Percentiles rank a stretch among this genome's conserved stretches.
These are phyloP conservation scores for Bombus pascuorum DNA, from an alignment of 1,140 invertebrate species.

Conservation along the genomic window DNA sequence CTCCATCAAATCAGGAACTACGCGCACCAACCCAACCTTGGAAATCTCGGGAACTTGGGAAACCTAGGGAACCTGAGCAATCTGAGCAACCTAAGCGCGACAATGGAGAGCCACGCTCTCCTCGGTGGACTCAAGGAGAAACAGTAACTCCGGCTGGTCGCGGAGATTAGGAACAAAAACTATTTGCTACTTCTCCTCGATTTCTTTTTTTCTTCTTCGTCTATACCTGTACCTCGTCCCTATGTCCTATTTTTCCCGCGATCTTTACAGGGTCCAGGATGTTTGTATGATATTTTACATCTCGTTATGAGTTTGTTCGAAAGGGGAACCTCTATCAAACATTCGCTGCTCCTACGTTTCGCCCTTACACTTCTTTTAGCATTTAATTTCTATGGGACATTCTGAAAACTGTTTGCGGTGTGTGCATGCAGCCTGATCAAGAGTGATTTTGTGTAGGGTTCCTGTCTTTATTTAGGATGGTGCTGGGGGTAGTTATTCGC, in stretches of 20 bases:
- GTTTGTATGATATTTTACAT: too few species aligned
- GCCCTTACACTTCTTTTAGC: not conserved
- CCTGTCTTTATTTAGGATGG: not conserved
- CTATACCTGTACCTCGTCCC: not conserved
- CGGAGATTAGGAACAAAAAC: conserved; percentile 48
- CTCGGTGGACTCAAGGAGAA: conserved; percentile 80
- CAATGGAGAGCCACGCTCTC: conserved; percentile 79
- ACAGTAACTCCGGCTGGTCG: conserved; percentile 72
- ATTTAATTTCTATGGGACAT: not conserved
- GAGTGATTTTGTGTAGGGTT: not conserved
- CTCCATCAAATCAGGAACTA: conserved; percentile 98
- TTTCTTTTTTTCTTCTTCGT: conserved; percentile 48
- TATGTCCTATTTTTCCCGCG: not conserved
- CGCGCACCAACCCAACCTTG: conserved; percentile 92
- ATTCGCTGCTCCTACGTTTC: not conserved
- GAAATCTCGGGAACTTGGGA: conserved; percentile 79
- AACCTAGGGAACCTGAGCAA: conserved; percentile 79
- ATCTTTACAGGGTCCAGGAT: too few species aligned
- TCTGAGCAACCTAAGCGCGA: conserved; percentile 77
- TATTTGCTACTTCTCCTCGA: conserved; percentile 25
- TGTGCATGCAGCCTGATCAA: not conserved
- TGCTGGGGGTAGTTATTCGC: not conserved
- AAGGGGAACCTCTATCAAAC: not conserved
- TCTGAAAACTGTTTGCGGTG: not conserved
- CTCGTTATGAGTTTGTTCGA: not conserved